Percentiles rank a stretch among this genome's conserved stretches.
These are phyloP conservation scores for Cephalotes varians DNA, from an alignment of 2,888 invertebrate species.

Conservation along the genomic window DNA sequence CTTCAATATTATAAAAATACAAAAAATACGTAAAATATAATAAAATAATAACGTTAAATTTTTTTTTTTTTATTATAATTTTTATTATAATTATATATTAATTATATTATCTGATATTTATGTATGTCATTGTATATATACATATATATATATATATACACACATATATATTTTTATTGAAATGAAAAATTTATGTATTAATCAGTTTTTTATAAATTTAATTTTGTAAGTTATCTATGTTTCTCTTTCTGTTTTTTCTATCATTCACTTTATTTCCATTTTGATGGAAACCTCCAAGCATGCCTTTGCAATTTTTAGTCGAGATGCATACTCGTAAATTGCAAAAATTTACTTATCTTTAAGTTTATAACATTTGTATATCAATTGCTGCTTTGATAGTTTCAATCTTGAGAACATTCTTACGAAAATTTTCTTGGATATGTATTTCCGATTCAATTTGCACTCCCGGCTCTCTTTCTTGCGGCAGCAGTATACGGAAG, in stretches of 20 bases:
- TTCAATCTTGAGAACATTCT: slow-evolving; percentile 23
- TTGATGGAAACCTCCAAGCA: background rate
- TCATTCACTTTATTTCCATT: background rate
- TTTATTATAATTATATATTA: background rate
- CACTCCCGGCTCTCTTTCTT: slow-evolving; percentile 5
- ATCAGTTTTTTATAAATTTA: background rate
- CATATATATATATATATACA: background rate
- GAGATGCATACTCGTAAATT: background rate
- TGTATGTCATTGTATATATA: background rate
- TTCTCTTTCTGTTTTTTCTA: background rate
- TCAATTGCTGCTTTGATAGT: background rate
- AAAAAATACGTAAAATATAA: background rate
- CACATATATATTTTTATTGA: background rate
- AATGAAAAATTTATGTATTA: background rate
- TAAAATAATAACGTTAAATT: no score
- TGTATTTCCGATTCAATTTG: slow-evolving; percentile 49
- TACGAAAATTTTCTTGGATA: slow-evolving; percentile 16
- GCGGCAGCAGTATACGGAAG: background rate
- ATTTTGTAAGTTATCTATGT: background rate
- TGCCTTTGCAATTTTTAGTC: background rate
- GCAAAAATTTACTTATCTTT: background rate
- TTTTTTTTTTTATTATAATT: background rate
- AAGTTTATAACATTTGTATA: slow-evolving; percentile 13
- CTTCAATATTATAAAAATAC: background rate
- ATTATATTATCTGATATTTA: no score